Evolutionary conservation across 2,797 vertebrate genomes (phyloP).

Genomic region (Coregonus suidteri): DNA sequence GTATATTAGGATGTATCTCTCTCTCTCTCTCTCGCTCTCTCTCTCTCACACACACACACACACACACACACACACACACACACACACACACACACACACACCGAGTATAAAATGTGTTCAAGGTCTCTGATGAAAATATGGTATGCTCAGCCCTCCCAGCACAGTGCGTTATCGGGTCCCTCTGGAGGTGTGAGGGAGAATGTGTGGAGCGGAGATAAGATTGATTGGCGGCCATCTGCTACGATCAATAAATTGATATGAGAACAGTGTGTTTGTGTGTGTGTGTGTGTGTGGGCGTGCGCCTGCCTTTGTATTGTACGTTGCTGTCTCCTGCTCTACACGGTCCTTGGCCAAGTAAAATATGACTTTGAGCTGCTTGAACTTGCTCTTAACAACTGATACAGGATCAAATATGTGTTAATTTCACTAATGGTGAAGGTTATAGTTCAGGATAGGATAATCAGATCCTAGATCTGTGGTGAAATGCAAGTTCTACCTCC

Average conservation of each 20-base stretch:
- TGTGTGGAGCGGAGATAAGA: constrained; percentile 76
- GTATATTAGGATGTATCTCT: too few relatives aligned
- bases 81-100: constrained; percentile 15
- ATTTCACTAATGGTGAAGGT: neutral
- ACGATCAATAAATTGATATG: constrained; percentile 77
- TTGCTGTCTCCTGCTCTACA: constrained; percentile 38
- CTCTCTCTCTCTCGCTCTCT: too few relatives aligned
- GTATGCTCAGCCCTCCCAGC: constrained; percentile 53
- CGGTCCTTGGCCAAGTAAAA: constrained; percentile 13
- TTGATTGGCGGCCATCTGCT: constrained; percentile 75
- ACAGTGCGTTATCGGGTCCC: constrained; percentile 56
- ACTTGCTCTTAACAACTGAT: neutral
- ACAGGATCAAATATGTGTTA: neutral
- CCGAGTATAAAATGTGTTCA: constrained; percentile 57
- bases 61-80: constrained; percentile 28
- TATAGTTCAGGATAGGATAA: neutral
- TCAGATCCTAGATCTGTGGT: neutral
- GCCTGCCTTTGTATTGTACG: constrained; percentile 51
- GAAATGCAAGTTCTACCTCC: neutral
- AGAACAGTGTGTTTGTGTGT: constrained; percentile 40
- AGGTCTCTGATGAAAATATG: constrained; percentile 62
- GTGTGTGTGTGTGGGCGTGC: constrained; percentile 6
- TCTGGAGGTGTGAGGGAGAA: constrained; percentile 61
- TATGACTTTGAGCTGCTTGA: constrained; percentile 49
- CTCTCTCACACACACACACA: constrained; percentile 23